Evolutionary conservation across 1,140 invertebrate species (phyloP), one percentile per base, ranked within the genome.

Genomic region (Proctacanthus coquilletti): DNA sequence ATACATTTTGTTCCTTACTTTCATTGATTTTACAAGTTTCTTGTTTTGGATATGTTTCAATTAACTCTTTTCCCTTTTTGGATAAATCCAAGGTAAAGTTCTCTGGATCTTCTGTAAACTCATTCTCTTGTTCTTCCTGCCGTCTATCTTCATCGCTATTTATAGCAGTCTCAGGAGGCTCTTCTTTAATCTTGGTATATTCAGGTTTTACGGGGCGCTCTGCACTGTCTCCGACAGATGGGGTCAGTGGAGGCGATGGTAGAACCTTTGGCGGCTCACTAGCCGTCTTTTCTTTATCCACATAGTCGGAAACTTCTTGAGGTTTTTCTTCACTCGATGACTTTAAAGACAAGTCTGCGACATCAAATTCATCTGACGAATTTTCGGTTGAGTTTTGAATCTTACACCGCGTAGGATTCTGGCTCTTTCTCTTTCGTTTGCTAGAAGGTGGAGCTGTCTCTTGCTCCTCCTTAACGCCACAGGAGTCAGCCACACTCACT

Each of bases 361-460:
- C 56, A 34, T 55, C 49, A 18, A 50, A 48, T 44, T 75, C 75
- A 42, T 70, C 72, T 5, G 74, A 70, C 10, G 51, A 55, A 11
- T 52, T 59, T 36, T 58, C 56, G 23, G 70, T 69, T 10, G 72
- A 66, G 4, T 57, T 52, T 13, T 70, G 66, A 4, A 74, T 57
- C 1, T 81, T 70, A 53, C 80, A 85, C 39, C 86, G 70, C 1
- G 83, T 89, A 0, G 89, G 91, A 58, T 93, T 91, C 48, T 87
- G 79, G 48, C 80, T 91, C 62, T 95, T 96, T 34, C 91, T 66
- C 63, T 94, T 91, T 33, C 88, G 63, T 37, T 77, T 77, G 52
- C 49, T 70, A 46, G 53, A 61, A 46, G 45, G 47, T 42, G 42
- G 54, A 51, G 19, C 53, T 43, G 33, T 61, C 55, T 63, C 64